Conservation (phyloP, 2,888 invertebrate species). For the Lapara coniferarum region DNA sequence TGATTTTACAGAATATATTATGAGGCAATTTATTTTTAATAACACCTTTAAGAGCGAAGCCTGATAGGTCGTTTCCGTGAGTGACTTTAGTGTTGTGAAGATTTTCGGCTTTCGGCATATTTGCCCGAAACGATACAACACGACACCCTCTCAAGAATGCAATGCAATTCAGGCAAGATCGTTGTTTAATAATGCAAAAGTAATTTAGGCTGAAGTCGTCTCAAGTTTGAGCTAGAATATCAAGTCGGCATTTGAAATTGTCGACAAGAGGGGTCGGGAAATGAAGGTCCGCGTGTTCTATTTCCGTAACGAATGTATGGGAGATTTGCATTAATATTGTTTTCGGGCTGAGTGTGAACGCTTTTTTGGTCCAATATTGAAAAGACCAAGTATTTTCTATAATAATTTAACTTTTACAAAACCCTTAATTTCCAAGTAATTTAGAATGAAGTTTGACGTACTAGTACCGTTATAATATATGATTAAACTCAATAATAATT, state of each 20-base stretch:
- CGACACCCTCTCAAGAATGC: conserved; percentile 17
- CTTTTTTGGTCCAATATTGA: too few species aligned
- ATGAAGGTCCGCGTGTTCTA: background rate
- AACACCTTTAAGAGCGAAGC: conserved; percentile 2
- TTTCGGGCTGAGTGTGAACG: background rate
- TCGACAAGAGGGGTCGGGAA: background rate
- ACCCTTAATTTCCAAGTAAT: background rate
- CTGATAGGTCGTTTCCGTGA: conserved; percentile 3
- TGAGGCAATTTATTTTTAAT: conserved; percentile 22
- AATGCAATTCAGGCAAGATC: conserved; percentile 12
- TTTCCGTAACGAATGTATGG: background rate
- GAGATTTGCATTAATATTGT: background rate
- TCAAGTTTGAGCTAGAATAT: conserved; percentile 8
- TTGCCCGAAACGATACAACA: conserved; percentile 11
- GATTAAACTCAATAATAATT: background rate
- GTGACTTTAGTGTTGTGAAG: background rate
- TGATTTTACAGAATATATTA: conserved; percentile 15
- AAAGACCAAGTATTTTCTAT: background rate
- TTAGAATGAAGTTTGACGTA: background rate
- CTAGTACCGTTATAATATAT: too few species aligned
- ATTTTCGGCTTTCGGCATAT: conserved; percentile 20
- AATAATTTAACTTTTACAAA: background rate
- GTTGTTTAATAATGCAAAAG: conserved; percentile 22
- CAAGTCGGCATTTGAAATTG: conserved; percentile 18
- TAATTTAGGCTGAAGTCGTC: conserved; percentile 20